phyloP scores from a whole-genome alignment of 2,888 invertebrate genomes.

The Drosophila nigricruria region DNA sequence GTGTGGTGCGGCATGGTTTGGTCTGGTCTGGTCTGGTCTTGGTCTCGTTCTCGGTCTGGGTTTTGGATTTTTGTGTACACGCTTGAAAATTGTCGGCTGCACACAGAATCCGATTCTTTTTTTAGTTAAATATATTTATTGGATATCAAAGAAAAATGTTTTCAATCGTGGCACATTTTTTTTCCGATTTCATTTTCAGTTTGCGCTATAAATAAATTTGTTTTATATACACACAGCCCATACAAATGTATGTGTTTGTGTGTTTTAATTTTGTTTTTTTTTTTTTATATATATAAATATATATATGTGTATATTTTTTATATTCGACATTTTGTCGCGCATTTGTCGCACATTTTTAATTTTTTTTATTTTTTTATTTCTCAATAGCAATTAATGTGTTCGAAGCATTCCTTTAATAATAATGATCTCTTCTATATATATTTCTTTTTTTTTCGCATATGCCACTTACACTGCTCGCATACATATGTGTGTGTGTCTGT shows the following conservation, averaged over 20 bases:
- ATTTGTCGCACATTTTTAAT: slow-evolving; percentile 45
- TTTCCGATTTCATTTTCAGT: slow-evolving; percentile 33
- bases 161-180: slow-evolving; percentile 62
- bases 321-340: slow-evolving; percentile 72
- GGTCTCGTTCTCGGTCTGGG: slow-evolving; percentile 46
- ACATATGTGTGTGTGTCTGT: slow-evolving; percentile 14
- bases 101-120: slow-evolving; percentile 5
- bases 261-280: slow-evolving; percentile 34
- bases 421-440: slow-evolving; percentile 16
- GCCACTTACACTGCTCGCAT: slow-evolving; percentile 57
- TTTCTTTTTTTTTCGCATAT: slow-evolving; percentile 61
- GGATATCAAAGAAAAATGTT: slow-evolving; percentile 70
- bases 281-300: slow-evolving; percentile 2
- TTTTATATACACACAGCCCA: slow-evolving; percentile 30
- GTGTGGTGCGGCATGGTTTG: slow-evolving; percentile 22
- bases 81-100: slow-evolving; percentile 73
- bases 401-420: slow-evolving; percentile 46
- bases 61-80: slow-evolving; percentile 78
- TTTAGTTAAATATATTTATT: slow-evolving; percentile 69
- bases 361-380: slow-evolving; percentile 37
- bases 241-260: slow-evolving; percentile 42
- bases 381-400: slow-evolving; percentile 70
- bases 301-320: neutral
- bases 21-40: slow-evolving; percentile 58
- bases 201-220: slow-evolving; percentile 69